Conservation (phyloP, 1,140 invertebrate genomes). For the Drosophila simulans region DNA sequence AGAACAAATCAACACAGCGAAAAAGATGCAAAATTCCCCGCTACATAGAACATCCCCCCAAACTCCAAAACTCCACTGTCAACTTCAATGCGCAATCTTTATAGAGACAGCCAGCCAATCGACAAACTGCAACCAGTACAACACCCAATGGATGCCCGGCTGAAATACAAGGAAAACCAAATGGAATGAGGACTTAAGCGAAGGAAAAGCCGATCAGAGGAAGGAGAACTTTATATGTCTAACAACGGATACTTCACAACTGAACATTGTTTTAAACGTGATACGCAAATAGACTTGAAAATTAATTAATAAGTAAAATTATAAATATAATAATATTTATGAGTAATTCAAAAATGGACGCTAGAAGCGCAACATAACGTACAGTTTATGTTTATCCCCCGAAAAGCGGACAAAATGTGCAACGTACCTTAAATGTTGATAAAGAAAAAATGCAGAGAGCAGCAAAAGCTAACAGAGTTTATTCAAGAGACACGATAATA, state of each 20-base stretch:
- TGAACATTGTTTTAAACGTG: conserved; percentile 83
- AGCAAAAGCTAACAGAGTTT: conserved; percentile 25
- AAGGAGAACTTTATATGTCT: conserved; percentile 68
- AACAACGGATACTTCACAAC: conserved; percentile 80
- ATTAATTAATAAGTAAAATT: conserved; percentile 82
- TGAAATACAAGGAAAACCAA: conserved; percentile 20
- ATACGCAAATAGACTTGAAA: conserved; percentile 83
- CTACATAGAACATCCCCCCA: conserved; percentile 30
- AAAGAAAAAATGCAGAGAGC: conserved; percentile 35
- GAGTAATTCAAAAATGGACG: conserved; percentile 76
- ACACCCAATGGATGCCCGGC: conserved; percentile 46
- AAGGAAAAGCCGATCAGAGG: conserved; percentile 27
- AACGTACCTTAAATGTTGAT: conserved; percentile 74
- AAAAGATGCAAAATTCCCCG: conserved; percentile 81
- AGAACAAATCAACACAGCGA: conserved; percentile 56
- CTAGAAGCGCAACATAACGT: conserved; percentile 80
- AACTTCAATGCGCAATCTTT: conserved; percentile 76
- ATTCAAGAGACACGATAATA: conserved; percentile 53
- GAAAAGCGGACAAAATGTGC: conserved; percentile 79
- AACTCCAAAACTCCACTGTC: conserved; percentile 30
- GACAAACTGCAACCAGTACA: conserved; percentile 53
- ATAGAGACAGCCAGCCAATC: conserved; percentile 59
- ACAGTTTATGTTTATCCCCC: conserved; percentile 78
- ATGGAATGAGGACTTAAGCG: conserved; percentile 8
- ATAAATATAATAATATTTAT: conserved; percentile 80